phyloP scores from a whole-genome alignment of 2,113 vertebrate species.

The Pongo abelii region DNA sequence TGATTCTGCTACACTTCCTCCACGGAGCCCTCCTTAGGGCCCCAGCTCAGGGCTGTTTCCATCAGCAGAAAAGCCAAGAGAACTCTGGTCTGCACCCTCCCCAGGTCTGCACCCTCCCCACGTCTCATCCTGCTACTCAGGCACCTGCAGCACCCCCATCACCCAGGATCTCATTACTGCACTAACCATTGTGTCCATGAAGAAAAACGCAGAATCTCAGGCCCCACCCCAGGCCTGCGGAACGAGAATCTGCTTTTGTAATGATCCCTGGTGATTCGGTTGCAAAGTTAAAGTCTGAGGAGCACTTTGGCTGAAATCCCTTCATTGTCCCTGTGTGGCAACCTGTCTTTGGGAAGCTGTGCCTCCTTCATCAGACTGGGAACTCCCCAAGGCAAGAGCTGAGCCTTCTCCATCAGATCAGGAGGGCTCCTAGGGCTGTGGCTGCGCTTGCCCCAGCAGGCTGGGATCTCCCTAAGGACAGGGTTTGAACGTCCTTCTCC shows the following conservation, averaged over 20 bases:
- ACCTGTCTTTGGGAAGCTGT: background rate
- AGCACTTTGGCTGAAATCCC: background rate
- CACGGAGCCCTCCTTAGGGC: background rate
- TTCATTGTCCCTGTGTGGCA: background rate
- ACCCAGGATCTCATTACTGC: background rate
- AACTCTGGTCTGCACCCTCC: background rate
- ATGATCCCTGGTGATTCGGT: background rate
- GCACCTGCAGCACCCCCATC: background rate
- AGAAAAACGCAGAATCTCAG: background rate
- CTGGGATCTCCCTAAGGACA: background rate
- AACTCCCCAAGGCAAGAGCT: background rate
- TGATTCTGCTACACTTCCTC: background rate
- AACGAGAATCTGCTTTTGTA: background rate
- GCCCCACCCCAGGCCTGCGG: background rate
- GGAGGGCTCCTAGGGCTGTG: background rate
- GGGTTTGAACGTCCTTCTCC: background rate
- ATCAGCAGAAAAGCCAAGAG: fast-evolving
- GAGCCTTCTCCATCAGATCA: background rate
- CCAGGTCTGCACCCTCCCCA: no score
- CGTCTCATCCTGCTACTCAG: background rate
- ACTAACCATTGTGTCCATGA: no score
- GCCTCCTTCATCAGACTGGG: background rate
- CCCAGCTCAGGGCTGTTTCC: background rate
- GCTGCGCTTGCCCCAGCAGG: background rate
- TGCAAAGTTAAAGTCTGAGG: background rate